Conservation (phyloP, 2,888 invertebrate species). For the Pasiphila rectangulata region DNA sequence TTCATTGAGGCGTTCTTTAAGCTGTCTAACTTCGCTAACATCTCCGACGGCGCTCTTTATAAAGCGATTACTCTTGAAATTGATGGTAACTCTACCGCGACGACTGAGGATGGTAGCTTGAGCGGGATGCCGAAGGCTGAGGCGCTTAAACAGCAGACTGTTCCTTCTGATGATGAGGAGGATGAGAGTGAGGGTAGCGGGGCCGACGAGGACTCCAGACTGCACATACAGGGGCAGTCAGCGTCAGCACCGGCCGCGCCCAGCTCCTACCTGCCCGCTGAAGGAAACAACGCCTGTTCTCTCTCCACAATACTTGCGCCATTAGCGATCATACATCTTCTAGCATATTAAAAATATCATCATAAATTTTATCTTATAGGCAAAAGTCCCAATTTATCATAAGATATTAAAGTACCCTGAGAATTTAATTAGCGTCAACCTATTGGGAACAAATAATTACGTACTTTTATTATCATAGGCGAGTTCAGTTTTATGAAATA, state of each 20-base stretch:
- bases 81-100: conserved; percentile 31
- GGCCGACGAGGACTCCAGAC: conserved; percentile 53
- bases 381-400: conserved; percentile 29
- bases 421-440: conserved; percentile 56
- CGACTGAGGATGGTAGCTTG: conserved; percentile 28
- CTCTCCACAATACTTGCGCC: conserved; percentile 21
- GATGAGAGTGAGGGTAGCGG: conserved; percentile 72
- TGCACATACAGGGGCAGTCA: conserved; percentile 43
- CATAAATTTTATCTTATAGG: conserved; percentile 22
- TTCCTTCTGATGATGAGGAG: conserved; percentile 70
- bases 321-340: conserved; percentile 32
- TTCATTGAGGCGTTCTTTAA: conserved; percentile 52
- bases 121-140: conserved; percentile 53
- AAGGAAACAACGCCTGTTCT: conserved; percentile 50
- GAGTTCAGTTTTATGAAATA: conserved; percentile 30
- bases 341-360: conserved; percentile 22
- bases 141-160: conserved; percentile 62
- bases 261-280: conserved; percentile 65
- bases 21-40: conserved; percentile 48
- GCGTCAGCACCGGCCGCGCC: conserved; percentile 67
- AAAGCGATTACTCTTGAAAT: conserved; percentile 44
- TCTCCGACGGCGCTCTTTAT: conserved; percentile 46
- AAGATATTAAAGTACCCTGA: conserved; percentile 44
- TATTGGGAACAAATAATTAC: conserved; percentile 60
- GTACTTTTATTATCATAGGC: conserved; percentile 33